These are phyloP conservation scores for Trididemnum nubilum DNA, from an alignment of 23 tunicate genomes.

Conservation along the genomic window DNA sequence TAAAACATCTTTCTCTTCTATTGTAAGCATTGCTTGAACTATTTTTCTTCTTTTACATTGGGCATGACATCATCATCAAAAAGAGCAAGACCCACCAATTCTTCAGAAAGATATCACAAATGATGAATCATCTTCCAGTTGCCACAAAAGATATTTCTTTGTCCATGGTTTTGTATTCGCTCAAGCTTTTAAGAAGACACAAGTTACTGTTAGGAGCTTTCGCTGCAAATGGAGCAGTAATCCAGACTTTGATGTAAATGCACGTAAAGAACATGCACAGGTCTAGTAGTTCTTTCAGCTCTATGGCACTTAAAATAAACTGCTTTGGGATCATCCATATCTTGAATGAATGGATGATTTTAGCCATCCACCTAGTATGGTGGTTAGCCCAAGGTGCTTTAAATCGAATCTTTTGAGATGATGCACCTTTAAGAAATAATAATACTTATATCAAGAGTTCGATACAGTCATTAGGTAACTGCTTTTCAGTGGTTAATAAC, in stretches of 20 bases:
- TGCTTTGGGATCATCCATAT: background rate
- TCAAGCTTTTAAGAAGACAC: slow-evolving; percentile 1
- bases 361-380: background rate
- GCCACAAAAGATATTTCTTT: background rate
- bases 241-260: slow-evolving; percentile 19
- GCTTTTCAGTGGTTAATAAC: background rate
- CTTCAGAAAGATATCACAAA: background rate
- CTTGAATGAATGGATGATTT: background rate
- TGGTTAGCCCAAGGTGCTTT: background rate
- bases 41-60: background rate
- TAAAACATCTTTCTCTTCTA: background rate
- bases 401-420: background rate
- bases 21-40: background rate
- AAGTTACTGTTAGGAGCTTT: slow-evolving; percentile 15
- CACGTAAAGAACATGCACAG: slow-evolving; percentile 26
- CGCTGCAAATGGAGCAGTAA: background rate
- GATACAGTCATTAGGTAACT: background rate
- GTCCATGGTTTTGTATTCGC: background rate
- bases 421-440: background rate
- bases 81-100: slow-evolving; percentile 17
- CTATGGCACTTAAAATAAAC: slow-evolving; percentile 11
- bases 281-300: background rate
- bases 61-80: slow-evolving; percentile 15
- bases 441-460: slow-evolving; percentile 2
- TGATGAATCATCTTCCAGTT: background rate